These are phyloP conservation scores for Volucella inanis DNA, from an alignment of 2,888 invertebrate genomes.

Conservation along the genomic window DNA sequence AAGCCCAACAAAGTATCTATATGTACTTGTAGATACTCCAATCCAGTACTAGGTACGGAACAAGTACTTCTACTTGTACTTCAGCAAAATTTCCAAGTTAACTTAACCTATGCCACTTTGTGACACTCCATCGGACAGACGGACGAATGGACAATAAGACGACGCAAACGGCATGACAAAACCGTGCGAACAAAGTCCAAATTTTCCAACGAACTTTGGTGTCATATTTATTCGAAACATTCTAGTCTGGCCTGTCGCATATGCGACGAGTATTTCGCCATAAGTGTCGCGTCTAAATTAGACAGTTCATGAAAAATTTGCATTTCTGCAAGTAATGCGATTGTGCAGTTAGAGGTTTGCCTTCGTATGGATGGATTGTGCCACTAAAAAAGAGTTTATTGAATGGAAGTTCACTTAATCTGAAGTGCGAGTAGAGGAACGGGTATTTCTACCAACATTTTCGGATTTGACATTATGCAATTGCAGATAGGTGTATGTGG, in stretches of 20 bases:
- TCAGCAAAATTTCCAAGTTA: conserved; percentile 11
- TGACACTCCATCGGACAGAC: conserved; percentile 29
- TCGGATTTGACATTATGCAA: conserved; percentile 57
- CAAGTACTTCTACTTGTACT: conserved; percentile 12
- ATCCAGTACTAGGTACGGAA: neutral
- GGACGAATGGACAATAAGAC: neutral
- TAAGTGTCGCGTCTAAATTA: conserved; percentile 38
- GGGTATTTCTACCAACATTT: conserved; percentile 48
- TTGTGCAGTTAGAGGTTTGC: neutral
- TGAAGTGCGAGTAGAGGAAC: conserved; percentile 38
- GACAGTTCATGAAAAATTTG: conserved; percentile 45
- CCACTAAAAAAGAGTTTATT: neutral
- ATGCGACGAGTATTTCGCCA: conserved; percentile 27
- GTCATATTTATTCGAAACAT: conserved; percentile 9
- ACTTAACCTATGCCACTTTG: conserved; percentile 36
- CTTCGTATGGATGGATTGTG: conserved; percentile 4
- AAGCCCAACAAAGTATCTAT: conserved; percentile 4
- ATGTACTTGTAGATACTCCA: conserved; percentile 4
- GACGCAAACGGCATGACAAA: neutral
- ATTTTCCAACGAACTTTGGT: conserved; percentile 17
- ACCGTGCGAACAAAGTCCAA: conserved; percentile 45
- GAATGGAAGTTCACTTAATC: conserved; percentile 13
- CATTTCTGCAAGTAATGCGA: conserved; percentile 10
- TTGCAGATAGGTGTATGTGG: conserved; percentile 23
- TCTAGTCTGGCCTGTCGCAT: conserved; percentile 29